A percentile compares a stretch with the other conserved stretches of the same genome.
Conservation (phyloP, 2,797 vertebrate genomes). For the Brachyrhaphis roseni region DNA sequence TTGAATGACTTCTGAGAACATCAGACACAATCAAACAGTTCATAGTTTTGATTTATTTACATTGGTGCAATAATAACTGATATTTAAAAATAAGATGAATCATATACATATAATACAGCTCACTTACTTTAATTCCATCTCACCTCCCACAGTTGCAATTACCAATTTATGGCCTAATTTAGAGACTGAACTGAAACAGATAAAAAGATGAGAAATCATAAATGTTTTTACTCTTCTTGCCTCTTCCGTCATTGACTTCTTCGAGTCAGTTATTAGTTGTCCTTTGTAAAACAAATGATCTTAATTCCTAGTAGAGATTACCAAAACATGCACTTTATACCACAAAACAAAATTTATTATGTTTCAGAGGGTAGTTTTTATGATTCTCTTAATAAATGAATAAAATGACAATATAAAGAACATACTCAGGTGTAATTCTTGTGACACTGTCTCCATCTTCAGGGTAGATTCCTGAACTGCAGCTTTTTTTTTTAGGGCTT, state of each 20-base stretch:
- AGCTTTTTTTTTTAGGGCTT: slow-evolving; percentile 20
- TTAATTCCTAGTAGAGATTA: not conserved
- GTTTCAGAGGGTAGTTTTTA: not conserved
- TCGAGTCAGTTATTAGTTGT: not conserved
- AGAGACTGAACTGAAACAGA: slow-evolving; percentile 76
- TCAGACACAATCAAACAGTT: not conserved
- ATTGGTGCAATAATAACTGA: not conserved
- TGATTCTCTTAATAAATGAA: not conserved
- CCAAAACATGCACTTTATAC: not conserved
- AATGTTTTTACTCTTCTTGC: not conserved
- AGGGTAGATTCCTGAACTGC: slow-evolving; percentile 55
- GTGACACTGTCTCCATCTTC: slow-evolving; percentile 67
- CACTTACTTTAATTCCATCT: slow-evolving; percentile 60
- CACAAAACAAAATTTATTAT: not conserved
- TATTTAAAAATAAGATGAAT: not conserved
- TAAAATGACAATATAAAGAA: not conserved
- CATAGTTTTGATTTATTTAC: not conserved
- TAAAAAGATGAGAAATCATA: not conserved
- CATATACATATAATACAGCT: not conserved
- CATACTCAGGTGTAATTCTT: slow-evolving; percentile 77
- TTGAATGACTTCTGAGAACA: slow-evolving; percentile 3
- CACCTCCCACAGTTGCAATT: slow-evolving; percentile 67
- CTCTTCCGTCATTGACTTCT: not conserved
- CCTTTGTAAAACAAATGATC: not conserved
- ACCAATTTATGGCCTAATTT: slow-evolving; percentile 85